These are phyloP conservation scores for Furcula furcula DNA, from an alignment of 2,888 invertebrate species.

Conservation along the genomic window DNA sequence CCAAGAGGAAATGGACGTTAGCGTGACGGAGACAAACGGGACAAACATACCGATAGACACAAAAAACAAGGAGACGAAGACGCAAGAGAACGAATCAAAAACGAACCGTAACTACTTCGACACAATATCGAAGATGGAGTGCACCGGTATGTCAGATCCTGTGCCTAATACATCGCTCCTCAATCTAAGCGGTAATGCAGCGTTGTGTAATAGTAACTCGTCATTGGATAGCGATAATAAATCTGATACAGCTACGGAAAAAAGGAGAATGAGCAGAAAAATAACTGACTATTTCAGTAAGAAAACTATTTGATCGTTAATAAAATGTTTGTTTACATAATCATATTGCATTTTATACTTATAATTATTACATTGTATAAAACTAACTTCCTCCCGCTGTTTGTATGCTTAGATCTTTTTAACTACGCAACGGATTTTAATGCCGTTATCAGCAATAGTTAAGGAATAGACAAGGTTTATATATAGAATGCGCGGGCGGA, in stretches of 20 bases:
- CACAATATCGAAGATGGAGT: constrained; percentile 19
- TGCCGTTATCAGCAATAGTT: no score
- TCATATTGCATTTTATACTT: no score
- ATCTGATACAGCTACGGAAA: constrained; percentile 42
- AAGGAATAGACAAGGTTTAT: no score
- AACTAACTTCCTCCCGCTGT: no score
- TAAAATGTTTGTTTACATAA: constrained; percentile 4
- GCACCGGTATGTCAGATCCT: constrained; percentile 24
- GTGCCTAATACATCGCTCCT: constrained; percentile 35
- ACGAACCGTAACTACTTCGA: constrained; percentile 14
- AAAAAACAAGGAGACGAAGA: constrained; percentile 1
- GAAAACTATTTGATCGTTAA: constrained; percentile 42
- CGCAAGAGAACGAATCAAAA: constrained; percentile 4
- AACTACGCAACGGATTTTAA: no score
- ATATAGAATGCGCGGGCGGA: no score
- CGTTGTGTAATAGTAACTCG: constrained; percentile 10
- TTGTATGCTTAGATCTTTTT: no score
- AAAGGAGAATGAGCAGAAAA: constrained; percentile 58
- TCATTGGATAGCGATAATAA: constrained; percentile 25
- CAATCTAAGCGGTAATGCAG: constrained; percentile 13
- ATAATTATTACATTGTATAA: no score
- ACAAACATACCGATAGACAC: constrained; percentile 38
- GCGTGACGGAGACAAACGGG: constrained; percentile 30
- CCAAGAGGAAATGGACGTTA: constrained; percentile 43
- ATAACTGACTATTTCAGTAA: constrained; percentile 66